Evolutionary conservation across 2,113 vertebrate genomes (phyloP).

Genomic region (Pampusana beccarii): DNA sequence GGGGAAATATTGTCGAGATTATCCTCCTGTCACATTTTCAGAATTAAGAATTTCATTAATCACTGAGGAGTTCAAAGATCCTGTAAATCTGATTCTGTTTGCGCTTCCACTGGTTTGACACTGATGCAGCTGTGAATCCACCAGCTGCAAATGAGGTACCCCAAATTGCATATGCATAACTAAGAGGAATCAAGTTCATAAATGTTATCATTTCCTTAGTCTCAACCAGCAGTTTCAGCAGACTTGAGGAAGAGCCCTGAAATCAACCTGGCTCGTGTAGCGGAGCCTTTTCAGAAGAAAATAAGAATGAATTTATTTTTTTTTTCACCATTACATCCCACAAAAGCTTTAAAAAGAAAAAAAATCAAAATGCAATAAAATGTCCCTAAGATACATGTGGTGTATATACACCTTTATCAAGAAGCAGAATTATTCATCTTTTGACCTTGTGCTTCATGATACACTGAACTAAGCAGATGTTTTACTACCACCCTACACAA

Average conservation of each 20-base stretch:
- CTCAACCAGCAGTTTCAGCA: not conserved
- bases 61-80: slow-evolving; percentile 52
- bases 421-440: not conserved
- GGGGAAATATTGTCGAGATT: slow-evolving; percentile 38
- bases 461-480: not conserved
- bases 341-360: not conserved
- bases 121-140: slow-evolving; percentile 20
- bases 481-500: not conserved
- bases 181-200: not conserved
- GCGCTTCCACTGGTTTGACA: not conserved
- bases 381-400: not conserved
- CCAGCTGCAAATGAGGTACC: slow-evolving; percentile 7
- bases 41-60: slow-evolving; percentile 66
- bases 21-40: slow-evolving; percentile 48
- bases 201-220: not conserved
- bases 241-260: slow-evolving; percentile 33
- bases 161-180: slow-evolving; percentile 21
- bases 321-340: not conserved
- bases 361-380: not conserved
- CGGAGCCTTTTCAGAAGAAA: not conserved
- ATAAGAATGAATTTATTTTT: not conserved
- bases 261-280: not conserved
- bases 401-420: not conserved
- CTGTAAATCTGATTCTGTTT: slow-evolving; percentile 51
- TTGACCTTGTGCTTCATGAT: slow-evolving; percentile 5